phyloP scores from a whole-genome alignment of 2,888 invertebrate species.

The Zaprionus obscuricornis region DNA sequence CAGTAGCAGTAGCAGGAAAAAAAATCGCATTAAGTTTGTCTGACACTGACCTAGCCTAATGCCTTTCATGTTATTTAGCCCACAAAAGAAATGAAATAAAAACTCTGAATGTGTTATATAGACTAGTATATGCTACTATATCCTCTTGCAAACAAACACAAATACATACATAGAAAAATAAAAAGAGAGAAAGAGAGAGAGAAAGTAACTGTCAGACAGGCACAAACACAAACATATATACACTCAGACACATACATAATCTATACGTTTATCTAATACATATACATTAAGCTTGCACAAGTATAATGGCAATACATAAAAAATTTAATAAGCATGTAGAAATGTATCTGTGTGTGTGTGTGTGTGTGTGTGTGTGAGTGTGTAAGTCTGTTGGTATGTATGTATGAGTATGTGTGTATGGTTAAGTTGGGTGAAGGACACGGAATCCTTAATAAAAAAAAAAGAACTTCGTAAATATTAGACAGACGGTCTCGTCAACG shows the following conservation, averaged over 20 bases:
- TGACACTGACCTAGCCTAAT: constrained; percentile 75
- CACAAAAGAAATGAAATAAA: constrained; percentile 70
- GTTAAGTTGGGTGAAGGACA: constrained; percentile 38
- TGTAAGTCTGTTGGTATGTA: constrained; percentile 18
- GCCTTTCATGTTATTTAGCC: constrained; percentile 64
- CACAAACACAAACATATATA: constrained; percentile 14
- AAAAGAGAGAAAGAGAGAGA: no score
- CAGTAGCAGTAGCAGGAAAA: constrained; percentile 43
- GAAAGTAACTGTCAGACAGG: background rate
- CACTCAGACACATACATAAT: constrained; percentile 8
- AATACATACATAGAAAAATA: constrained; percentile 14
- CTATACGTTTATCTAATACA: constrained; percentile 8
- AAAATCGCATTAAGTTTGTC: constrained; percentile 66
- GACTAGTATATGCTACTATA: constrained; percentile 26
- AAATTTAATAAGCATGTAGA: constrained; percentile 35
- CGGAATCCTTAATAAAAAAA: constrained; percentile 37
- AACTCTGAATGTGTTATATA: constrained; percentile 66
- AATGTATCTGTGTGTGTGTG: background rate
- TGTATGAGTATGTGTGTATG: constrained; percentile 21
- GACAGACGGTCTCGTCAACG: constrained; percentile 42
- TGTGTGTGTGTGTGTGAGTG: constrained; percentile 8
- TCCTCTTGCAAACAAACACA: constrained; percentile 13
- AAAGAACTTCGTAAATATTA: constrained; percentile 55
- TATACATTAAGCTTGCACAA: constrained; percentile 29
- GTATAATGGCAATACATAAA: constrained; percentile 51